phyloP scores from a whole-genome alignment of 2,113 vertebrate genomes.

The Nestor notabilis region DNA sequence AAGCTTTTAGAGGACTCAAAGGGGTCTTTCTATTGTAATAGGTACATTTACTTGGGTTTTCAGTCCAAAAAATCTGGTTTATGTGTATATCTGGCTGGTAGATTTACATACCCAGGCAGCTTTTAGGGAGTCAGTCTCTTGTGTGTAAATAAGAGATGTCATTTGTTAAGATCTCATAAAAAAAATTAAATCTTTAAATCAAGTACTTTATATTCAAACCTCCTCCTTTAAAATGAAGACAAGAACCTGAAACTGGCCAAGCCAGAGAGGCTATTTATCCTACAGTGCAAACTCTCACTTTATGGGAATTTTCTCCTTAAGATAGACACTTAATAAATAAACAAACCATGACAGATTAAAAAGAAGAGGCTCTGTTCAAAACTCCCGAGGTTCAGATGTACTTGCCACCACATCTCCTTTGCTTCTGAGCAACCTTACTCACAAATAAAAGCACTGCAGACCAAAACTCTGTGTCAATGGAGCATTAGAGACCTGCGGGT shows the following conservation, averaged over 20 bases:
- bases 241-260: conserved; percentile 7
- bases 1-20: conserved; percentile 57
- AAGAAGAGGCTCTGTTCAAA: not conserved
- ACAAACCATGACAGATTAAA: not conserved
- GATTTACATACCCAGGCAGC: conserved; percentile 58
- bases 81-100: conserved; percentile 29
- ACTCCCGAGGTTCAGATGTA: not conserved
- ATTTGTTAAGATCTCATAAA: conserved; percentile 63
- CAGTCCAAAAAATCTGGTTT: conserved; percentile 52
- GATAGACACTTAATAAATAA: not conserved
- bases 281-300: not conserved
- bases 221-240: conserved; percentile 43
- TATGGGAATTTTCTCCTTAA: conserved; percentile 19
- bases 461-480: not conserved
- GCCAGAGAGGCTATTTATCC: conserved; percentile 8
- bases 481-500: not conserved
- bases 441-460: not conserved
- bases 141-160: conserved; percentile 61
- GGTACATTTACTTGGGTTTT: conserved; percentile 56
- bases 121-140: conserved; percentile 50
- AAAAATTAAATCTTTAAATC: conserved; percentile 29
- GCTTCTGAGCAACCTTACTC: not conserved
- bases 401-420: not conserved
- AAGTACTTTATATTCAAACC: conserved; percentile 45
- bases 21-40: conserved; percentile 51